phyloP scores from a whole-genome alignment of 1,140 invertebrate genomes.

The Drosophila paulistorum region DNA sequence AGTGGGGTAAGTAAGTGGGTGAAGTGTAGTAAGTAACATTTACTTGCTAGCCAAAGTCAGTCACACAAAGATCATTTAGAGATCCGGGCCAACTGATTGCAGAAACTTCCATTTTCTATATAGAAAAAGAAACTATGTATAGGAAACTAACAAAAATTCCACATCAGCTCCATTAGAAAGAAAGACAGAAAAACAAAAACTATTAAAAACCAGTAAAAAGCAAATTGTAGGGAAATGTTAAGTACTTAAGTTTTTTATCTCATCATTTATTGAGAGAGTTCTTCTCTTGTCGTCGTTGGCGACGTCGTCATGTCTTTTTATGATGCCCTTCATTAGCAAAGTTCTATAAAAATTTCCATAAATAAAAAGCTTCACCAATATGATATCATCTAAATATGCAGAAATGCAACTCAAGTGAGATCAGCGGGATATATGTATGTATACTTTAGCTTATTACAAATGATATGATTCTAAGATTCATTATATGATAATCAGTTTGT shows the following conservation, averaged over 20 bases:
- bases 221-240: conserved; percentile 33
- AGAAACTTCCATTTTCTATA: neutral
- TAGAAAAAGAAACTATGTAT: too few relatives aligned
- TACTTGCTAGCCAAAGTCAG: neutral
- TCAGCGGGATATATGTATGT: conserved; percentile 36
- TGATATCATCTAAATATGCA: conserved; percentile 56
- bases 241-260: conserved; percentile 7
- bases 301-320: neutral
- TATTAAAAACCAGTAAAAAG: conserved; percentile 12
- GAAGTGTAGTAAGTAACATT: conserved; percentile 5
- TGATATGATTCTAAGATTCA: conserved; percentile 5
- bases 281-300: neutral
- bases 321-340: conserved; percentile 46
- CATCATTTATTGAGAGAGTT: neutral
- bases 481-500: conserved; percentile 39
- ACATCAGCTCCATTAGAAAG: neutral
- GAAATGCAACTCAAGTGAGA: conserved; percentile 58
- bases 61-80: neutral
- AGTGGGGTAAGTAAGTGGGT: conserved; percentile 17
- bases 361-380: conserved; percentile 16
- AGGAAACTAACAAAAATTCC: neutral
- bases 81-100: conserved; percentile 3
- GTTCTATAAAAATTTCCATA: conserved; percentile 15
- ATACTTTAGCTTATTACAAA: neutral
- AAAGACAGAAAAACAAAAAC: neutral